Conservation (phyloP, 2,113 vertebrate genomes). For the Stegostoma tigrinum region DNA sequence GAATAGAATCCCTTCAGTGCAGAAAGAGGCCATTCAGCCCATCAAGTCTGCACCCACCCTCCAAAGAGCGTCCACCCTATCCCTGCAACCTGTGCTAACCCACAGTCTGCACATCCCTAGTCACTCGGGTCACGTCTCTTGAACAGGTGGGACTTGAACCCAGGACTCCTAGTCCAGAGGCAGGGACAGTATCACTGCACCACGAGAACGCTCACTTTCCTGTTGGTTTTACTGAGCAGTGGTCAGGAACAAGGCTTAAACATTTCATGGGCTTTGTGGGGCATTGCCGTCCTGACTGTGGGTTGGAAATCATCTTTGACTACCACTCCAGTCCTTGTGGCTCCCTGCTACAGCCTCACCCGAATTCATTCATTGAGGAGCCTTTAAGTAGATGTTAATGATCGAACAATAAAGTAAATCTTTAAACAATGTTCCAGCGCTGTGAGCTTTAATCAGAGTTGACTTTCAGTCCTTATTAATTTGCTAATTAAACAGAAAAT, state of each 20-base stretch:
- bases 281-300: not conserved
- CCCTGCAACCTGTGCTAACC: no score
- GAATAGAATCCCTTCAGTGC: no score
- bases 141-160: no score
- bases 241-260: not conserved
- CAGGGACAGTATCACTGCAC: no score
- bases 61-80: no score
- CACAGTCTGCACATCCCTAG: no score
- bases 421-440: not conserved
- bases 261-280: not conserved
- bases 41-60: no score
- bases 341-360: not conserved
- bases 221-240: not conserved
- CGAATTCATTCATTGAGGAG: not conserved
- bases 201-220: not conserved
- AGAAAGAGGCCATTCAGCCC: no score
- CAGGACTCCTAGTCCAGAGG: no score
- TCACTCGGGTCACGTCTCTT: no score
- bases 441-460: not conserved
- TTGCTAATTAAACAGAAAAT: not conserved
- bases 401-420: not conserved
- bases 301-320: not conserved
- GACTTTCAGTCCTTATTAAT: not conserved
- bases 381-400: not conserved
- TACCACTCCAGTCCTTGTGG: not conserved